Evolutionary conservation across 2,113 vertebrate genomes (phyloP).

Genomic region (Oplegnathus fasciatus): DNA sequence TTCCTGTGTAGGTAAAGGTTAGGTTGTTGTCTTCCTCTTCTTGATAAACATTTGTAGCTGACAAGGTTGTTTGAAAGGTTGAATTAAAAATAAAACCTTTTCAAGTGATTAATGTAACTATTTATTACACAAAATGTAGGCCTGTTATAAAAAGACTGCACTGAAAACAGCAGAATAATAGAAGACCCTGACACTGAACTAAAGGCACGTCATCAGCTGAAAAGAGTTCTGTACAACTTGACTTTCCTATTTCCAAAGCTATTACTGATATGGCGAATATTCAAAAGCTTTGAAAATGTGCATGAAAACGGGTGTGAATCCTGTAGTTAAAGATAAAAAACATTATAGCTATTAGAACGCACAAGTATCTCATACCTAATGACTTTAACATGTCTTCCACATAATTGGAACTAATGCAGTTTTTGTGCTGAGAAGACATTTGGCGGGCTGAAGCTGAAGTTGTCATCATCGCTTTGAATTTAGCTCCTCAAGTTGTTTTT

Average conservation of each 20-base stretch:
- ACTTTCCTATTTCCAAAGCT: conserved; percentile 14
- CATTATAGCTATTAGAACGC: neutral
- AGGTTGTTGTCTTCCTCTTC: neutral
- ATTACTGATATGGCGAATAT: neutral
- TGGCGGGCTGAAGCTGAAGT: neutral
- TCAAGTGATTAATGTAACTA: neutral
- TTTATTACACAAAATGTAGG: neutral
- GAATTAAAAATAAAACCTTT: neutral
- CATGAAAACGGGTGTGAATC: neutral
- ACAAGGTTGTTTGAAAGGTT: neutral
- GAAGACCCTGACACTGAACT: neutral
- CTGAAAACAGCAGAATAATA: neutral
- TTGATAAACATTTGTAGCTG: neutral
- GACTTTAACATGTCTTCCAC: neutral
- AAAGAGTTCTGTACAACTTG: neutral
- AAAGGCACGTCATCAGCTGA: neutral
- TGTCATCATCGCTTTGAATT: neutral
- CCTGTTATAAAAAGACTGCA: neutral
- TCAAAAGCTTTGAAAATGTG: conserved; percentile 1
- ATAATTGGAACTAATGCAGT: neutral
- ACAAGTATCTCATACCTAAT: neutral
- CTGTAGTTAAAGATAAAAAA: conserved; percentile 1
- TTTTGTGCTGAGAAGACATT: neutral
- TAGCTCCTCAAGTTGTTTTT: neutral
- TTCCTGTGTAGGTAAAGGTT: neutral